Evolutionary conservation across 1,140 invertebrate species (phyloP).

Genomic region (Cotesia vestalis): DNA sequence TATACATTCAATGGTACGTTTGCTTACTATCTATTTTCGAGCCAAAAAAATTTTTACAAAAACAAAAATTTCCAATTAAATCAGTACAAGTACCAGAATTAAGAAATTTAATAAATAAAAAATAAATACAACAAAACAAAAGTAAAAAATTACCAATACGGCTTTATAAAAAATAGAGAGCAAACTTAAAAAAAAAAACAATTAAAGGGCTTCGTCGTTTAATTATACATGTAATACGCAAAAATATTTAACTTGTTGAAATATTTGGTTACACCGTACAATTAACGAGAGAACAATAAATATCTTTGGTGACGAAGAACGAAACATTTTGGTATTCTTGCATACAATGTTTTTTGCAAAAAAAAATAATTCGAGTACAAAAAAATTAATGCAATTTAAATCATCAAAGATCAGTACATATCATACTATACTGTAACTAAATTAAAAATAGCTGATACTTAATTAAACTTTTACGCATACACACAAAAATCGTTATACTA

Average conservation of each 20-base stretch:
- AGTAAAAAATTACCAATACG: constrained; percentile 32
- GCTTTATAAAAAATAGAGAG: constrained; percentile 64
- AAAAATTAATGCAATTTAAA: constrained; percentile 19
- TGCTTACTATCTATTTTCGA: constrained; percentile 55
- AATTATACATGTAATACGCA: constrained; percentile 55
- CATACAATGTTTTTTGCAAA: constrained; percentile 39
- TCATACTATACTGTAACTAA: no score
- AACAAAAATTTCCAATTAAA: not conserved
- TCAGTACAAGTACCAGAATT: constrained; percentile 27
- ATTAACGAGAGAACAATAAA: constrained; percentile 39
- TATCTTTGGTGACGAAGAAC: constrained; percentile 57
- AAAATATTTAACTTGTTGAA: constrained; percentile 58
- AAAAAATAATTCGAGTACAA: not conserved
- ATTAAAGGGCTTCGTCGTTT: constrained; percentile 38
- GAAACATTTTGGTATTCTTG: constrained; percentile 57
- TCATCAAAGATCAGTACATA: constrained; percentile 15
- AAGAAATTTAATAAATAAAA: constrained; percentile 17
- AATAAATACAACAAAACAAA: constrained; percentile 7
- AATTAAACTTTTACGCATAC: not conserved
- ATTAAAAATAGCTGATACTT: not conserved
- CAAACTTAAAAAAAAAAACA: constrained; percentile 47
- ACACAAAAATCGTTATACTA: constrained; percentile 20
- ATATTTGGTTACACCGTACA: constrained; percentile 61
- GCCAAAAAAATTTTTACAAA: constrained; percentile 35
- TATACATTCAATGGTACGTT: not conserved